Evolutionary conservation across 2,113 vertebrate genomes (phyloP).

Genomic region (Physeter macrocephalus): DNA sequence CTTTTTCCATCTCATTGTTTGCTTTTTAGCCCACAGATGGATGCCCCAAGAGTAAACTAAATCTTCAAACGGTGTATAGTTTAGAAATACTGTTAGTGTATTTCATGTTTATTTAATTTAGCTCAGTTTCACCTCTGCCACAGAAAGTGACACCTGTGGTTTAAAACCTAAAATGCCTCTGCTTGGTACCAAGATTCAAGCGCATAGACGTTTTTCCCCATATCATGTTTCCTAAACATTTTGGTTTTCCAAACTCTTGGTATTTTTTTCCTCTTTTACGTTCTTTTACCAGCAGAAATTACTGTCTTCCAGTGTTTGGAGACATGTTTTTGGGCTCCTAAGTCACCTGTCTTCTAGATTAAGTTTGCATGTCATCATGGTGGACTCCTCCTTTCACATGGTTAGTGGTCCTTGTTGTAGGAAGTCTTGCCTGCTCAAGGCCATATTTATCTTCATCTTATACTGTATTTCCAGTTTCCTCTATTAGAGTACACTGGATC

Average conservation of each 20-base stretch:
- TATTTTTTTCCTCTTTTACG: neutral
- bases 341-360: neutral
- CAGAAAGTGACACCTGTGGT: neutral
- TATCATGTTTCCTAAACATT: neutral
- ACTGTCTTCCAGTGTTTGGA: neutral
- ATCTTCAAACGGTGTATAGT: neutral
- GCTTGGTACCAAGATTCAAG: neutral
- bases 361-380: neutral
- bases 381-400: neutral
- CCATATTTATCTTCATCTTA: neutral
- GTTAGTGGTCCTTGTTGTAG: neutral
- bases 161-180: neutral
- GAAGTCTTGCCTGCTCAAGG: neutral
- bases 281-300: neutral
- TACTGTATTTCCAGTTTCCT: neutral
- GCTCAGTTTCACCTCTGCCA: neutral
- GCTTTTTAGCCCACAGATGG: neutral
- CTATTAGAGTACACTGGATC: neutral
- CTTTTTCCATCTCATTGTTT: neutral
- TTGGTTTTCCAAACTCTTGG: neutral
- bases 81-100: neutral
- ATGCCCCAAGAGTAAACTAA: neutral
- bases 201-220: accelerated
- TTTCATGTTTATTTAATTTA: neutral
- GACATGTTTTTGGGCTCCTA: neutral